These are phyloP conservation scores for Chanos chanos DNA, from an alignment of 2,797 vertebrate species.

Conservation along the genomic window DNA sequence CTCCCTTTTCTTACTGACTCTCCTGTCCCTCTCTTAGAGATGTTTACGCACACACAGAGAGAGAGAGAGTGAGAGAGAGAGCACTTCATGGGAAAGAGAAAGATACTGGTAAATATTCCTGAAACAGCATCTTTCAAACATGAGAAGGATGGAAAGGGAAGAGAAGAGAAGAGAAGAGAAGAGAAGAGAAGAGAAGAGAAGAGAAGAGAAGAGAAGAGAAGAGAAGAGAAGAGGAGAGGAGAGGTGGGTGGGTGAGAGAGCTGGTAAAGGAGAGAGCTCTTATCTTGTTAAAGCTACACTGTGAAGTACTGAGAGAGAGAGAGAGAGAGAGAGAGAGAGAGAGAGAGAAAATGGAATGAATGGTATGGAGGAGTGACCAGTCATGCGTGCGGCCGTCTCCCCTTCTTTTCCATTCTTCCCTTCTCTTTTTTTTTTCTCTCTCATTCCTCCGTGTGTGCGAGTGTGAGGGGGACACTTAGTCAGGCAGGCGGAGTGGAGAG, in stretches of 20 bases:
- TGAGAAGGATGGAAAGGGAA: slow-evolving; percentile 1
- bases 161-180: not conserved
- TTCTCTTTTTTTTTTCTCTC: slow-evolving; percentile 10
- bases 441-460: slow-evolving; percentile 37
- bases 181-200: not conserved
- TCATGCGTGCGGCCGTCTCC: slow-evolving; percentile 64
- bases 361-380: slow-evolving; percentile 73
- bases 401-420: slow-evolving; percentile 3
- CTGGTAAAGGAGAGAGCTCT: slow-evolving; percentile 6
- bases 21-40: no score
- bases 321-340: slow-evolving; percentile 36
- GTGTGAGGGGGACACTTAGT: slow-evolving; percentile 58
- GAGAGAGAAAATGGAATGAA: slow-evolving; percentile 66
- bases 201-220: not conserved
- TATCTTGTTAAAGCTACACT: slow-evolving; percentile 30
- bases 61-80: not conserved
- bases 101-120: slow-evolving; percentile 28
- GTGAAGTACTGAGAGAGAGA: slow-evolving; percentile 38
- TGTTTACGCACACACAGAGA: slow-evolving; percentile 3
- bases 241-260: not conserved
- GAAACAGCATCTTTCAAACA: slow-evolving; percentile 48
- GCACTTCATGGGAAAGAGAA: not conserved
- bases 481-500: slow-evolving; percentile 66
- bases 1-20: no score
- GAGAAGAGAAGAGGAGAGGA: not conserved